These are phyloP conservation scores for Seriola aureovittata DNA, from an alignment of 2,113 vertebrate species.

Conservation along the genomic window DNA sequence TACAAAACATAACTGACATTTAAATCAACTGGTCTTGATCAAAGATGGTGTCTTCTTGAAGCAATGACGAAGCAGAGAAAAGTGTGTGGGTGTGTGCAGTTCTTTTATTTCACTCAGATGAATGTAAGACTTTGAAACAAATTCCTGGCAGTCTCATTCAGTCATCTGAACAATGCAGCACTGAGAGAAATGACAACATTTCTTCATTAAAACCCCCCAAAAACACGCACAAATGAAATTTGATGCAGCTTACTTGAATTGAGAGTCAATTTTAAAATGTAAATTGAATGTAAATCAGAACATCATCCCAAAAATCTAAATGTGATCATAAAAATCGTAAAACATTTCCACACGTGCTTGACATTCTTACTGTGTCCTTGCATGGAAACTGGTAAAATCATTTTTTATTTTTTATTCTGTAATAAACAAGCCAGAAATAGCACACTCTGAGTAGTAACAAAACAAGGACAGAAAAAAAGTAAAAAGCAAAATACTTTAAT, in stretches of 20 bases:
- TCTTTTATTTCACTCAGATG: constrained; percentile 12
- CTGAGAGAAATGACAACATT: not conserved
- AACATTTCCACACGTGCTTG: not conserved
- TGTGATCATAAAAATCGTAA: not conserved
- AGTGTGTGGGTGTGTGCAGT: not conserved
- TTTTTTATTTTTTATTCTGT: not conserved
- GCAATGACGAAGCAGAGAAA: not conserved
- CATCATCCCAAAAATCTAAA: not conserved
- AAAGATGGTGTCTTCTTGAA: not conserved
- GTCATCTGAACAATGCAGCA: not conserved
- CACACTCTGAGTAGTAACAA: not conserved
- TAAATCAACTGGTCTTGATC: constrained; percentile 10
- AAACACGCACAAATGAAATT: not conserved
- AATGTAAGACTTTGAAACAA: constrained; percentile 8
- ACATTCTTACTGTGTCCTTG: not conserved
- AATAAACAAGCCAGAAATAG: not conserved
- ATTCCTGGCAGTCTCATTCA: not conserved
- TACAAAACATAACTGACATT: constrained; percentile 19
- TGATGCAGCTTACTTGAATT: not conserved
- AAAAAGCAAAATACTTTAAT: not conserved
- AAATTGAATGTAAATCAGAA: not conserved
- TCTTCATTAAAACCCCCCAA: not conserved
- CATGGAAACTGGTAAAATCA: not conserved
- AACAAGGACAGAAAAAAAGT: not conserved
- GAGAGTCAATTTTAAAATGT: not conserved